Base-by-base conservation (phyloP, 1,140 invertebrate species). In the Dufourea novaeangliae region DNA sequence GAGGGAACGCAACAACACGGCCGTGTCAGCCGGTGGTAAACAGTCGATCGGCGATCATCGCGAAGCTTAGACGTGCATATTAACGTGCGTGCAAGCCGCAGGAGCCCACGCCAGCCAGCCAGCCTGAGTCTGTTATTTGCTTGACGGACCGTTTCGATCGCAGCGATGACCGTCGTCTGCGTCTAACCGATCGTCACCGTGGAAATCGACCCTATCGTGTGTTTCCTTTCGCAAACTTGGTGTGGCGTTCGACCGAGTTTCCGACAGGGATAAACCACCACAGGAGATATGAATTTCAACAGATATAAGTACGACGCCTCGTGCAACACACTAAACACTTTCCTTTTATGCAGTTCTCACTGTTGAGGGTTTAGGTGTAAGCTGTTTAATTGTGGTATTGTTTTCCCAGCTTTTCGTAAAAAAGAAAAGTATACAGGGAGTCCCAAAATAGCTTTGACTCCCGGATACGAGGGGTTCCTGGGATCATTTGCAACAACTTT, bases 41-140 rank as follows among this genome's bases (percentile, higher is more conserved):
- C 89, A 88, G 86, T 90, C 79, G 82, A 83, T 83, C 78, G 61
- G 73, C 75, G 83, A 79, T 78, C 83, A 83, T 67, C 81, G 77
- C 52, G 78, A 64, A 72, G 83, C 79, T 80, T 82, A 76, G 84
- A 85, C 87, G 83, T 81, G 41, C 76, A 69, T 62, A 39, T n/a
- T n/a, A 56, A 39, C 67, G 59, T 62, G 50, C 52, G 59, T 77
- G 70, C 0, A 22, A 54, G 17, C 59, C 54, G 54, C 50, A 59
- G 41, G n/a, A 56, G 56, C 32, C 27, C 46, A 8, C 37, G 64
- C 50, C 34, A 56, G n/a, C n/a, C n/a, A n/a, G n/a, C n/a, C n/a
- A n/a, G n/a, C n/a, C n/a, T n/a, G n/a, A n/a, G n/a, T n/a, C n/a
- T n/a, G n/a, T n/a, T n/a, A n/a, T n/a, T n/a, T n/a, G n/a, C n/a